Conservation (phyloP, 2,797 vertebrate genomes). For the Zalophus californianus region DNA sequence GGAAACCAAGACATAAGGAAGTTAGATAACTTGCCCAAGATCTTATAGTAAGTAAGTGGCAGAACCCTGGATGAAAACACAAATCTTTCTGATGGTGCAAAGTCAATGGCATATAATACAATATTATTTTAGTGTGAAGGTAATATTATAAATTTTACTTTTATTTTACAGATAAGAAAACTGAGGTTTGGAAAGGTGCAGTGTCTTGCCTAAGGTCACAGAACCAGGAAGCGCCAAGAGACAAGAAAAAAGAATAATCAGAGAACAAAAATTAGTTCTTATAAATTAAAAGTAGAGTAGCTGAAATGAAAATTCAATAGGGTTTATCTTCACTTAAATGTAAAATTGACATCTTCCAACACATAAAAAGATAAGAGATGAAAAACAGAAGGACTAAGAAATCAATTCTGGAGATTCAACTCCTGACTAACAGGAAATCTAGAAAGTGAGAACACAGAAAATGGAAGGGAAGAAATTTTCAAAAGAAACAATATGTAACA, state of each 20-base stretch:
- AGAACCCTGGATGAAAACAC: not conserved
- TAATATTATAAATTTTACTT: not conserved
- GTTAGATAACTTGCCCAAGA: not conserved
- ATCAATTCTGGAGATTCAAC: not conserved
- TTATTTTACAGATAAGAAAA: not conserved
- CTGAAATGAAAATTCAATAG: not conserved
- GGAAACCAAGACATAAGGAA: not conserved
- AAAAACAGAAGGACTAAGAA: not conserved
- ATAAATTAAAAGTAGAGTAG: not conserved
- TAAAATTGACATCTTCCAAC: not conserved
- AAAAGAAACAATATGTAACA: constrained; percentile 10
- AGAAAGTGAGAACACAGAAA: not conserved
- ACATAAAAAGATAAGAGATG: not conserved
- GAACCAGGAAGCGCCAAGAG: not conserved
- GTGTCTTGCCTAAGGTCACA: not conserved
- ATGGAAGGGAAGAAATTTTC: not conserved
- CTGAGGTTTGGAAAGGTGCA: not conserved
- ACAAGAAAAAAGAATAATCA: not conserved
- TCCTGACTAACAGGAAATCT: not conserved
- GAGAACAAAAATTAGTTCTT: not conserved
- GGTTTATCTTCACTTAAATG: not conserved
- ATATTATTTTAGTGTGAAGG: not conserved
- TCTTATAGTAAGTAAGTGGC: not conserved
- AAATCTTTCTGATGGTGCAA: not conserved
- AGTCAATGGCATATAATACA: not conserved